Conservation (phyloP, 1,140 invertebrate species). For the Heliothis virescens region DNA sequence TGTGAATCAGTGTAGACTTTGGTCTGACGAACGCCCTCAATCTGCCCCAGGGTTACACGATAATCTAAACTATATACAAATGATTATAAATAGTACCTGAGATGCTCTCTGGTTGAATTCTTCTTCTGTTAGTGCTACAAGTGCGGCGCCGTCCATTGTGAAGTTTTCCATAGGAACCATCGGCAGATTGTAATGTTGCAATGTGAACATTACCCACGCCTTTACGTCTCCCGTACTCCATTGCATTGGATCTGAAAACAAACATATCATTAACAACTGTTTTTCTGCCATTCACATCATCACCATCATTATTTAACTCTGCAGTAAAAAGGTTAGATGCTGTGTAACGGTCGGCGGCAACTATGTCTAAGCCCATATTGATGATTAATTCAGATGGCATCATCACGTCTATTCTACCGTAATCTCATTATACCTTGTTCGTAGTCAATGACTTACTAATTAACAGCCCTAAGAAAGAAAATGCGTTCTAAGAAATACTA, state of each 20-base stretch:
- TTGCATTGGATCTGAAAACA: conserved; percentile 91
- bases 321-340: neutral
- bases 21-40: conserved; percentile 61
- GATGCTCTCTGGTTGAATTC: conserved; percentile 94
- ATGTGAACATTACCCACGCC: conserved; percentile 94
- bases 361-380: conserved; percentile 18
- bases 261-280: conserved; percentile 26
- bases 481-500: conserved; percentile 26
- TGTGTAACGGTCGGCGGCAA: neutral
- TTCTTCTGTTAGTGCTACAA: conserved; percentile 92
- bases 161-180: conserved; percentile 91
- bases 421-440: conserved; percentile 26
- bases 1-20: conserved; percentile 47
- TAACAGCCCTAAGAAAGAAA: conserved; percentile 31
- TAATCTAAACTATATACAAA: conserved; percentile 40
- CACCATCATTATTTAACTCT: neutral
- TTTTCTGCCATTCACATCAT: neutral
- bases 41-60: conserved; percentile 59
- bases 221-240: conserved; percentile 95
- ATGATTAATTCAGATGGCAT: conserved; percentile 10
- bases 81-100: conserved; percentile 86
- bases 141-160: conserved; percentile 91
- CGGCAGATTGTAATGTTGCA: conserved; percentile 91
- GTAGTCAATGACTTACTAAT: conserved; percentile 30
- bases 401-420: conserved; percentile 12